These are phyloP conservation scores for Atopsyche davidsoni DNA, from an alignment of 1,140 invertebrate genomes.

Conservation along the genomic window DNA sequence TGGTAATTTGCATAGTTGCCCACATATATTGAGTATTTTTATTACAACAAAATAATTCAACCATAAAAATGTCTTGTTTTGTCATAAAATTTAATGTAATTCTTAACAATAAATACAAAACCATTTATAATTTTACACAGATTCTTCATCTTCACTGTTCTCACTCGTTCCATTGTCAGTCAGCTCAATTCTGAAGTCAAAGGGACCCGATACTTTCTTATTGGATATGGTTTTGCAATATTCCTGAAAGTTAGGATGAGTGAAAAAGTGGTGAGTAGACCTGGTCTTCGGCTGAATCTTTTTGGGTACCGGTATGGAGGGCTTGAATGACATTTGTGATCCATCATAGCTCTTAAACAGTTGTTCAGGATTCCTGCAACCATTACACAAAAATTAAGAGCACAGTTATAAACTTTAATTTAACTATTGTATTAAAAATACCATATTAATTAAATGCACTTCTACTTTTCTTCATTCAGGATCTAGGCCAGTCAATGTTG, in stretches of 20 bases:
- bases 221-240: slow-evolving; percentile 23
- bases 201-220: slow-evolving; percentile 15
- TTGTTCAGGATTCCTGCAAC: slow-evolving; percentile 46
- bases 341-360: slow-evolving; percentile 55
- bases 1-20: no score
- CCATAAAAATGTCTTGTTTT: slow-evolving; percentile 7
- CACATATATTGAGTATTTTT: no score
- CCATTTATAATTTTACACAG: no score
- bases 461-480: no score
- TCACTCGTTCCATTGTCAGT: no score
- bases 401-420: no score
- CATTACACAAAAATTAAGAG: not conserved
- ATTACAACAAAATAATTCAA: not conserved
- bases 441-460: no score
- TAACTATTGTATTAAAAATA: no score
- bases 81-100: slow-evolving; percentile 2
- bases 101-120: no score
- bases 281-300: slow-evolving; percentile 34
- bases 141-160: no score
- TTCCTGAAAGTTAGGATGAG: slow-evolving; percentile 26
- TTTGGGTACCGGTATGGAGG: slow-evolving; percentile 51
- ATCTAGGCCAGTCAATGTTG: no score
- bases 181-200: no score
- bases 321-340: slow-evolving; percentile 60
- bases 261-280: slow-evolving; percentile 21